Conservation (phyloP, 1,140 invertebrate genomes). For the Magallana ariakensis region DNA sequence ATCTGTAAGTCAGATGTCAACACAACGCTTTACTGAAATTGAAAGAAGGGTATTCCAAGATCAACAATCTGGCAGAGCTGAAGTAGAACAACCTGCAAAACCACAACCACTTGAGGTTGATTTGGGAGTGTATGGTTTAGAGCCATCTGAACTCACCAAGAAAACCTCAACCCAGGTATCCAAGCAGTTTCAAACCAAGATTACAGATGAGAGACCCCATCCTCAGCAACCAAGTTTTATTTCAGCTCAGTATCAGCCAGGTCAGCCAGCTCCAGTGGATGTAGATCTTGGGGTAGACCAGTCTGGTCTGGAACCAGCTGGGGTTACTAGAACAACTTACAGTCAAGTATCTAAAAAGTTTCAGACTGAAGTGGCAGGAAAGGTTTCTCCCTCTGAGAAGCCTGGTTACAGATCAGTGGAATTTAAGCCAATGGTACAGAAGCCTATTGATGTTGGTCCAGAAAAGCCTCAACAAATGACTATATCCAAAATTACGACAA, state of each 20-base stretch:
- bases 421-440: neutral
- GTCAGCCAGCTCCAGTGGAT: neutral
- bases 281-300: neutral
- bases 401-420: constrained; percentile 8
- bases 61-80: neutral
- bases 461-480: constrained; percentile 32
- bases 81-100: neutral
- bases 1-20: neutral
- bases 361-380: neutral
- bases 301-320: constrained; percentile 12
- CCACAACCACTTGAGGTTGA: neutral
- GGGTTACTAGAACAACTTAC: neutral
- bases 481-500: constrained; percentile 26
- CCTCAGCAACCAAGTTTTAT: neutral
- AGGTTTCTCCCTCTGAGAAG: neutral
- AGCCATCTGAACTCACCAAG: constrained; percentile 7
- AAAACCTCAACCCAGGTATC: constrained; percentile 15
- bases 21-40: neutral
- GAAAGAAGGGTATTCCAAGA: neutral
- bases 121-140: neutral
- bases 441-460: neutral
- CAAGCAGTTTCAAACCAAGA: neutral
- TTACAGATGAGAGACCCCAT: neutral
- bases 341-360: constrained; percentile 8
- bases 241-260: neutral